Percentiles rank a stretch among this genome's conserved stretches.
These are phyloP conservation scores for Hetaerina titia DNA, from an alignment of 2,888 invertebrate genomes.

Conservation along the genomic window DNA sequence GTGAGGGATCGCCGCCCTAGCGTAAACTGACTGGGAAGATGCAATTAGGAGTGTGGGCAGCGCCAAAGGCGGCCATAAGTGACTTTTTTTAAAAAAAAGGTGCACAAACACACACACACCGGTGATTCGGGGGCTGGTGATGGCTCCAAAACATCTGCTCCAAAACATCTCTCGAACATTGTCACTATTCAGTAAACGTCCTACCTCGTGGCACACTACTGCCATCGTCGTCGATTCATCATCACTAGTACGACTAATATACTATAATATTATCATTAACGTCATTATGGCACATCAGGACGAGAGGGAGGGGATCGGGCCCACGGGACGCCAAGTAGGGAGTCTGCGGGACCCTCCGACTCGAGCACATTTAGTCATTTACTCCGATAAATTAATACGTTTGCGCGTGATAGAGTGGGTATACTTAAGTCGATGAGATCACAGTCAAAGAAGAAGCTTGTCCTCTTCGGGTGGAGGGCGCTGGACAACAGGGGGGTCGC, in stretches of 20 bases:
- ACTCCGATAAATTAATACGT: not conserved
- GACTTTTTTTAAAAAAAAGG: not conserved
- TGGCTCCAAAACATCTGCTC: not conserved
- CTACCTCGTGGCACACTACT: not conserved
- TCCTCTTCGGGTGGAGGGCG: not conserved
- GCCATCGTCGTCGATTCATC: not conserved
- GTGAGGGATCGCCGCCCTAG: not conserved
- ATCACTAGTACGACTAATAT: not conserved
- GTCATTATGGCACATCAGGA: constrained; percentile 31
- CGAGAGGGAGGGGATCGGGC: not conserved
- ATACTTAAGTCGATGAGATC: constrained; percentile 34
- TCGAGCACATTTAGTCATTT: not conserved
- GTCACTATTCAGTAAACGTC: not conserved
- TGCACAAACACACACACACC: not conserved
- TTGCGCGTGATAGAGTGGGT: not conserved
- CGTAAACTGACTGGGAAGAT: not conserved
- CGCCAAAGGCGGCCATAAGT: not conserved
- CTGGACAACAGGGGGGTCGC: not conserved
- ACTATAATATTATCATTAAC: not conserved
- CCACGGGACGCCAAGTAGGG: not conserved
- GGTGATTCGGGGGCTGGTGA: not conserved
- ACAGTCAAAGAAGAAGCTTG: constrained; percentile 29
- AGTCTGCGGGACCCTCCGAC: not conserved
- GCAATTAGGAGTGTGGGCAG: not conserved
- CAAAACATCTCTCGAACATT: not conserved